Percentiles rank a stretch among this genome's conserved stretches.
Conservation (phyloP, 2,888 invertebrate species). For the Nymphalis urticae region DNA sequence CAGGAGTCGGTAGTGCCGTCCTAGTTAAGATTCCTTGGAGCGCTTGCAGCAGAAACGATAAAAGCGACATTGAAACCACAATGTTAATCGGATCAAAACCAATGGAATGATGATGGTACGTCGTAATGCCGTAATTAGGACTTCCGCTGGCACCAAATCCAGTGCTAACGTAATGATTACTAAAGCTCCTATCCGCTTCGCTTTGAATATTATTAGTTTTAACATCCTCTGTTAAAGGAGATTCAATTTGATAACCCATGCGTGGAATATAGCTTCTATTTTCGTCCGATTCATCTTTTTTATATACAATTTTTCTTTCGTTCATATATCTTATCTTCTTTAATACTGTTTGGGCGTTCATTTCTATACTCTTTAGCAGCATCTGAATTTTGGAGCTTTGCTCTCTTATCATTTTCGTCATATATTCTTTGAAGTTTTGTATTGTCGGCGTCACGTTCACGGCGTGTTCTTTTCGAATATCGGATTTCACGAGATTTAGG, state of each 20-base stretch:
- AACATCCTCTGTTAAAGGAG: constrained; percentile 51
- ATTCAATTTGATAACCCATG: constrained; percentile 60
- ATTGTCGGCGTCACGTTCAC: constrained; percentile 47
- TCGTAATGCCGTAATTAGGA: constrained; percentile 56
- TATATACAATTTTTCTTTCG: constrained; percentile 40
- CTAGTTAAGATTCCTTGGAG: constrained; percentile 68
- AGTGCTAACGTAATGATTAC: constrained; percentile 57
- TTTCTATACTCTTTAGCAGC: constrained; percentile 66
- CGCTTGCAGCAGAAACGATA: constrained; percentile 74
- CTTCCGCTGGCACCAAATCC: constrained; percentile 63
- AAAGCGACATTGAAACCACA: constrained; percentile 71
- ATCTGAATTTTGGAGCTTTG: constrained; percentile 68
- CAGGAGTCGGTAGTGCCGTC: constrained; percentile 65
- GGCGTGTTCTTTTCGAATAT: constrained; percentile 47
- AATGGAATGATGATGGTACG: constrained; percentile 76
- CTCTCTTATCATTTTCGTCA: constrained; percentile 66
- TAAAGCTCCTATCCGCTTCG: constrained; percentile 55
- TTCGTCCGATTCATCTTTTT: constrained; percentile 25
- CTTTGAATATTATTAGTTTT: constrained; percentile 43
- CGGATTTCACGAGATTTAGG: constrained; percentile 55
- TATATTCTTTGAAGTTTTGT: constrained; percentile 62
- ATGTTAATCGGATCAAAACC: constrained; percentile 79
- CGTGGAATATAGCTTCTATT: constrained; percentile 31
- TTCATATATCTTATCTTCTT: constrained; percentile 63
- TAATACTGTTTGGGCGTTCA: constrained; percentile 65